A percentile compares a stretch with the other conserved stretches of the same genome.
phyloP scores from a whole-genome alignment of 2,888 invertebrate species.

The Rhodophaea formosa region DNA sequence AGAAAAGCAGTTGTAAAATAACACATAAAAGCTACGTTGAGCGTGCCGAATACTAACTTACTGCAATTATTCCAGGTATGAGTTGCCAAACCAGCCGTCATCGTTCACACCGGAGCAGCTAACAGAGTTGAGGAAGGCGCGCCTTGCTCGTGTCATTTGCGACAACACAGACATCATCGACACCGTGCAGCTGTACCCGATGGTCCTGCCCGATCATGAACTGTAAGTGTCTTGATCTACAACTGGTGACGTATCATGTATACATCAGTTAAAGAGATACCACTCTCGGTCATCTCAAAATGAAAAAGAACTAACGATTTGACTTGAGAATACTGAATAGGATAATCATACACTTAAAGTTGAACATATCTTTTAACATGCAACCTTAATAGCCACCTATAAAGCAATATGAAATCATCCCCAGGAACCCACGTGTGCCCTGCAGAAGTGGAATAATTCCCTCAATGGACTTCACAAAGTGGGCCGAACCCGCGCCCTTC shows the following conservation, averaged over 20 bases:
- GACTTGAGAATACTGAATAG: no score
- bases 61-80: constrained; percentile 81
- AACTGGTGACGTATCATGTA: no score
- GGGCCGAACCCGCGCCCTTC: constrained; percentile 87
- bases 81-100: constrained; percentile 94
- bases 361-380: not conserved
- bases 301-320: no score
- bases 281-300: no score
- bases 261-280: no score
- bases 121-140: constrained; percentile 89
- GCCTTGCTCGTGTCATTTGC: constrained; percentile 91
- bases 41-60: no score
- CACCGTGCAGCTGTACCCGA: constrained; percentile 93
- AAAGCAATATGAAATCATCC: not conserved
- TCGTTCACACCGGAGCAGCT: constrained; percentile 94
- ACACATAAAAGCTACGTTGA: no score
- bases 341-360: not conserved
- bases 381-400: not conserved
- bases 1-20: no score
- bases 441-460: constrained; percentile 94
- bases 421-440: constrained; percentile 94
- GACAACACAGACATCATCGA: constrained; percentile 96
- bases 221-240: constrained; percentile 83
- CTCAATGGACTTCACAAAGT: constrained; percentile 92
- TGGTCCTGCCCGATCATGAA: constrained; percentile 96